Base-by-base conservation (phyloP, 2,113 vertebrate genomes). In the Siniperca chuatsi region DNA sequence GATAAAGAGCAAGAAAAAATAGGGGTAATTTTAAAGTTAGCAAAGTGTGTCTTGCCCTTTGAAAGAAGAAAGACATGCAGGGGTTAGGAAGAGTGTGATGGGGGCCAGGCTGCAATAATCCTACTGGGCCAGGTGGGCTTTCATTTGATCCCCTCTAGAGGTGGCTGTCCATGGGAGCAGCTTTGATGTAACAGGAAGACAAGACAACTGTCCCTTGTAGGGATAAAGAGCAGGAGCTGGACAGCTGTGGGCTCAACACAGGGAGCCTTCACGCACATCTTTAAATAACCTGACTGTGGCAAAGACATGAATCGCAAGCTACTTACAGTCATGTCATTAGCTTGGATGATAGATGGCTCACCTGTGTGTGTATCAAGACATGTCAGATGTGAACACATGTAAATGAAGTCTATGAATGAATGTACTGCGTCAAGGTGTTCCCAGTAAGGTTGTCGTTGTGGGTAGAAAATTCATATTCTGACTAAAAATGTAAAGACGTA, bases 161-260 rank as follows among this genome's bases (percentile, higher is more conserved):
- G 85, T 88, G 90, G 88, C 69, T 66, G 66, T 77, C 79, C 70
- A 85, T 57, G 68, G 50, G 79, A 75, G 67, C 67, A 77, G 79
- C 93, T 93, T 95, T 95, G 92, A 95, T 94, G 90, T 79, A 82
- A 85, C 69, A 54, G 67, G 65, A 81, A 90, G 86, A 90, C 87
- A 74, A 88, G 87, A 92, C 91, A 91, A 93, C 83, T 87, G 89
- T 87, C 87, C 74, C 90, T 80, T 78, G 86, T 89, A 71, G 61
- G 90, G 86, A 92, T 92, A 78, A 87, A 88, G 81, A 89, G 40
- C 68, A 89, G 69, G 73, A 89, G 85, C 66, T 58, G 85, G 90
- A 83, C 90, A 85, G 86, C 87, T 83, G 89, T 88, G 79, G 25
- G 80, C 79, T 85, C 70, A 79, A 83, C 73, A 52, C 75, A 65